phyloP scores from a whole-genome alignment of 1,140 invertebrate genomes.

The Drosophila oshimai region DNA sequence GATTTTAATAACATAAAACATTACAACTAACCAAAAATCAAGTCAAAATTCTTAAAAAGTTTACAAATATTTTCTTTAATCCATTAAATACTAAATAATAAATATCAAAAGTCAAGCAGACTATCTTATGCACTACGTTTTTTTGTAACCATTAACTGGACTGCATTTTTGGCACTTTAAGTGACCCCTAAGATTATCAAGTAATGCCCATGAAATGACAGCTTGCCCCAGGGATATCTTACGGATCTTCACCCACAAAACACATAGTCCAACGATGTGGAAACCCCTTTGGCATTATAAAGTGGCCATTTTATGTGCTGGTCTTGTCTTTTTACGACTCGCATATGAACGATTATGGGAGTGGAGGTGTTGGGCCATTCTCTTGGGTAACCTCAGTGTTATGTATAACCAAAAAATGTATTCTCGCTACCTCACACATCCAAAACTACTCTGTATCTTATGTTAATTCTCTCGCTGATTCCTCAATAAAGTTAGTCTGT shows the following conservation, averaged over 20 bases:
- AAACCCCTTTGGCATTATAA: slow-evolving; percentile 30
- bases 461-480: too few species aligned
- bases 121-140: neutral
- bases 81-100: neutral
- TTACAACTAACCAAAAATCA: too few species aligned
- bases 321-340: slow-evolving; percentile 56
- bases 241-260: neutral
- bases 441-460: too few species aligned
- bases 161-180: too few species aligned
- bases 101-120: neutral
- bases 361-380: slow-evolving; percentile 10
- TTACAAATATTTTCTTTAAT: neutral
- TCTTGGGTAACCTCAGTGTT: too few species aligned
- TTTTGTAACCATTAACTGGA: too few species aligned
- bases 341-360: slow-evolving; percentile 64
- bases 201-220: neutral
- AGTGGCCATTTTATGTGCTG: slow-evolving; percentile 49
- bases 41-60: too few species aligned
- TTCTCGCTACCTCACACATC: too few species aligned
- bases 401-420: too few species aligned
- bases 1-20: too few species aligned
- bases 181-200: neutral
- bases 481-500: too few species aligned
- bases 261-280: neutral
- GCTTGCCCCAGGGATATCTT: neutral